These are phyloP conservation scores for Phoebastria nigripes DNA, from an alignment of 2,797 vertebrate genomes.

Conservation along the genomic window DNA sequence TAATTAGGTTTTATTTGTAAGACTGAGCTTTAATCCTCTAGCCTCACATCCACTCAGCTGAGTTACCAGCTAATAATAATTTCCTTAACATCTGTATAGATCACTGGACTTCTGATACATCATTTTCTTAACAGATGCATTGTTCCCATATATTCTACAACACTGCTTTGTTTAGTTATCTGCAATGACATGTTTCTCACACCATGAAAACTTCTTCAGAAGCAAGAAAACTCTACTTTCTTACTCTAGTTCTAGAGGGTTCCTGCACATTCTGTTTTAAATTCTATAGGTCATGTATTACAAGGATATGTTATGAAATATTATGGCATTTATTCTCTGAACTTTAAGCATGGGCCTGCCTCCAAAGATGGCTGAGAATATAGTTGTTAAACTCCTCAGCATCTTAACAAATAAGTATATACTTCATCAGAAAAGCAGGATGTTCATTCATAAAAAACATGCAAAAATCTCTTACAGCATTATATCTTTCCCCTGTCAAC, in stretches of 20 bases:
- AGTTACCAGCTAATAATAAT: neutral
- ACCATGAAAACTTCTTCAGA: neutral
- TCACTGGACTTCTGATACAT: neutral
- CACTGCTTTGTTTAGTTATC: neutral
- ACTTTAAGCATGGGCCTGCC: neutral
- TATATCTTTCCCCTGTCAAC: neutral
- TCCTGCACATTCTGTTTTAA: neutral
- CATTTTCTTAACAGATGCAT: neutral
- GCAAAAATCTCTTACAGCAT: neutral
- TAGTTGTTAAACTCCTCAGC: neutral
- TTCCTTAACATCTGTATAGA: neutral
- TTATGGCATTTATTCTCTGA: neutral
- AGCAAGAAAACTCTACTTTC: neutral
- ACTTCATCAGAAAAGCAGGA: neutral
- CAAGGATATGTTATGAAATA: neutral
- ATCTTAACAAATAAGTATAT: neutral
- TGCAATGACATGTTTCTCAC: neutral
- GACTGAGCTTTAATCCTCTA: neutral
- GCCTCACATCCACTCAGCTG: neutral
- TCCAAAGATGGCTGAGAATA: neutral
- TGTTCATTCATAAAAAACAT: neutral
- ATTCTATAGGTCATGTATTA: neutral
- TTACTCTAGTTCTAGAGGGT: neutral
- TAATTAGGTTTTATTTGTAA: neutral
- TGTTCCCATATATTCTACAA: neutral